Evolutionary conservation across 2,888 invertebrate genomes (phyloP), one percentile per base, ranked within the genome.

Genomic region (Perithous albicinctus): DNA sequence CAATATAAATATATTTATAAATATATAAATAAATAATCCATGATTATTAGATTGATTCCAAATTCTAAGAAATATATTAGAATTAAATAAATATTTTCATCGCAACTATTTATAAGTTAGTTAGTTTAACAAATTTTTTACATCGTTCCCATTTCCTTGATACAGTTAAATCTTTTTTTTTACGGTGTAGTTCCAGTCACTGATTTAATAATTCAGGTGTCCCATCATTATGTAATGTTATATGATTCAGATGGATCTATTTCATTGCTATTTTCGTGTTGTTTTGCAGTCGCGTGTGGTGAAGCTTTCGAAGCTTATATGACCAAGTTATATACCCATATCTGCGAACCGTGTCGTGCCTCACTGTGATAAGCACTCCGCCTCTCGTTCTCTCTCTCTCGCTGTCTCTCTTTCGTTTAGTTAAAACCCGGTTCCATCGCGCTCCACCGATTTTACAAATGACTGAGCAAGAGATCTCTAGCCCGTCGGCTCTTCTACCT

Each of bases 371-470:
- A 79, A 43, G 46, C 43, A 43, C 59, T 26, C 38, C 51, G 70
- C 38, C 64, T 23, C 61, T 38, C 48, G 18, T 48, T 61, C n/a
- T 4, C 5, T 29, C 29, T 29, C 29, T 2, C 29, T 29, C 29
- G 29, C 3, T 29, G n/a, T n/a, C n/a, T 54, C 26, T 48, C 35
- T 66, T 59, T 8, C 64, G 41, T 61, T 79, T 70, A 59, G 41
- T 63, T 66, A 73, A 78, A 80, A 41, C 67, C 48, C 43, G 64
- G 61, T 74, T 51, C 35, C 38, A 61, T 67, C 59, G 70, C 64
- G 75, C 70, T 66, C 35, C 61, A 46, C 29, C 51, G 54, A 78
- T 61, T 75, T 72, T n/a, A 48, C 64, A 51, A 67, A 70, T 35
- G 78, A 67, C 29, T 73, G 59, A 46, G 8, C 51, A 38, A 48